Evolutionary conservation across 1,140 invertebrate genomes (phyloP), one percentile per base, ranked within the genome.

Genomic region (Zaprionus vittiger): DNA sequence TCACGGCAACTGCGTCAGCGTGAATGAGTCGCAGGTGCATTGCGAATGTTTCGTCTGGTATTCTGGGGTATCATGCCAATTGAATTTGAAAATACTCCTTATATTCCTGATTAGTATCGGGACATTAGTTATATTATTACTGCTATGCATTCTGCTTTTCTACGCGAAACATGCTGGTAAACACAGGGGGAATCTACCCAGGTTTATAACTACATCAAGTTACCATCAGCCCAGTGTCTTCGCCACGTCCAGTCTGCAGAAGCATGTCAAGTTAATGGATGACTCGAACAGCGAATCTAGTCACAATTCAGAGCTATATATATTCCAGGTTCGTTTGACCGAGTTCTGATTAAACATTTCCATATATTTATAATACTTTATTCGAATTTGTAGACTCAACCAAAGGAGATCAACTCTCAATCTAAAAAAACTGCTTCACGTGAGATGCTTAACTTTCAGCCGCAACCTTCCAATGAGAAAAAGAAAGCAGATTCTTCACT

Each of bases 1-100:
- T 81, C 96, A 98, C 87, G 97, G 97, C 15, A 96, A 96, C 34
- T 98, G 97, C 85, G 94, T 96, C 52, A 94, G 2, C 22, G 14
- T 60, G 17, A 65, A 52, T 37, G 56, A 22, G 11, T 93, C 95
- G 77, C 94, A 95, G 37, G 86, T 94, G 4, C 20, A 12, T 14
- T 98, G 97, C 86, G 96, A 97, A 84, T 98, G 97, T 83, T 97
- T 97, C 94, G 95, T 96, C 52, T 98, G 97, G 97, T 96, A 98
- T 84, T 95, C 96, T 31, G 97, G 97, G 15, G 94, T 96, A 61
- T 94, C 94, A 9, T 98, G 97, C 85, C 96, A 97, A 87, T 94
- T 97, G 22, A 97, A 98, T 92, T 93, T 97, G 11, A 98, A 97
- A 95, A 96, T 97, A 73, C 93, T 97, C 4, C 91, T 97, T 24